These are phyloP conservation scores for Gouania willdenowi DNA, from an alignment of 2,797 vertebrate species.

Conservation along the genomic window DNA sequence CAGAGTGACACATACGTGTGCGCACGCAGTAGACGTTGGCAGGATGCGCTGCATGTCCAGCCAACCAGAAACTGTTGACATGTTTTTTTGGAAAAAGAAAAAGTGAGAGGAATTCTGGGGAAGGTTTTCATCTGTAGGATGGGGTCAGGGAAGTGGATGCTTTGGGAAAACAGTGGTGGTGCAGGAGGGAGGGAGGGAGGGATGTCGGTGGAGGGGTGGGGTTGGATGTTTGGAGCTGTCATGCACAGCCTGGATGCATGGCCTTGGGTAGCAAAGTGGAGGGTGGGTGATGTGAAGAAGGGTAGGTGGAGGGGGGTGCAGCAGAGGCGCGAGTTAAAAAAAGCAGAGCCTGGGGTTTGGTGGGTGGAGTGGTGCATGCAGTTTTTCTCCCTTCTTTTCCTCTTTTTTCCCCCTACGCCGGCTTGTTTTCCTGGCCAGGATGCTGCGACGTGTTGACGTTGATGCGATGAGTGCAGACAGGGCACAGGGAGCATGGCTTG, in stretches of 20 bases:
- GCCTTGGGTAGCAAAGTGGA: constrained; percentile 68
- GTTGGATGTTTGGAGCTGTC: constrained; percentile 75
- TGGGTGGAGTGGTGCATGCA: constrained; percentile 73
- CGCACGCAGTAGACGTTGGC: constrained; percentile 40
- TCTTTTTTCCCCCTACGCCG: constrained; percentile 52
- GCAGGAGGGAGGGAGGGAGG: constrained; percentile 36
- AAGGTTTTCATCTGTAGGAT: constrained; percentile 78
- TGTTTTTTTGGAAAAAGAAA: constrained; percentile 76
- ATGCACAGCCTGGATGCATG: constrained; percentile 70
- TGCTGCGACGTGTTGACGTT: constrained; percentile 55
- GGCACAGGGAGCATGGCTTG: constrained; percentile 68
- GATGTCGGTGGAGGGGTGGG: no score
- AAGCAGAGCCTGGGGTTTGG: constrained; percentile 80
- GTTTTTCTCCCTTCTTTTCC: constrained; percentile 9
- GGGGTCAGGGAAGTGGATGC: constrained; percentile 79
- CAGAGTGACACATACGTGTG: constrained; percentile 10
- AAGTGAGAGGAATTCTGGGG: constrained; percentile 76
- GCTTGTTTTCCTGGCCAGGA: constrained; percentile 49
- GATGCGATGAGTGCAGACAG: constrained; percentile 74
- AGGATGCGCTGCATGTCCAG: constrained; percentile 73
- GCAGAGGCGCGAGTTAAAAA: constrained; percentile 64
- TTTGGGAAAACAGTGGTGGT: constrained; percentile 85
- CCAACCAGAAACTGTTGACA: constrained; percentile 87
- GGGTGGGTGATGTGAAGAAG: constrained; percentile 24
- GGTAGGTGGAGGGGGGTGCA: constrained; percentile 5